Percentiles rank a stretch among this genome's conserved stretches.
Conservation (phyloP, 64 coral and sea anemone genomes). For the Actinia tenebrosa region DNA sequence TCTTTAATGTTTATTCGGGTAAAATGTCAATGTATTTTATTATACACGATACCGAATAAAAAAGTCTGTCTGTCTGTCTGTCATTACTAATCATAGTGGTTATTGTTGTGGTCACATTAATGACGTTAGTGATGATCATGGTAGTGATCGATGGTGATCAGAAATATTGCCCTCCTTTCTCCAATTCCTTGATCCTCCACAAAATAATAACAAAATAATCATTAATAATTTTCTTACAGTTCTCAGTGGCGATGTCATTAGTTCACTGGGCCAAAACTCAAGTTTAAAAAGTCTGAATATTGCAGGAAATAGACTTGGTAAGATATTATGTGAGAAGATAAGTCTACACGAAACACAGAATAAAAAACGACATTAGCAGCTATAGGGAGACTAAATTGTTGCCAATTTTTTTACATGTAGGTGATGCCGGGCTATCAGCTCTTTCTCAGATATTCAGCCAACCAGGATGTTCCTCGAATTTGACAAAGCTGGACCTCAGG, state of each 20-base stretch:
- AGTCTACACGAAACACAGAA: too few relatives aligned
- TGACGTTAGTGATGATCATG: neutral
- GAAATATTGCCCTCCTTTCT: too few relatives aligned
- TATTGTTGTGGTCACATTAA: too few relatives aligned
- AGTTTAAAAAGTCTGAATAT: conserved; percentile 37
- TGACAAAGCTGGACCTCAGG: conserved; percentile 58
- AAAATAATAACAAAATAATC: neutral
- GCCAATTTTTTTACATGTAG: neutral
- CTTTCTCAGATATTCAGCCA: conserved; percentile 48
- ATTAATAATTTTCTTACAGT: conserved; percentile 1
- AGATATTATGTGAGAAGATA: neutral
- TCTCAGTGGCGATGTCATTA: conserved; percentile 32
- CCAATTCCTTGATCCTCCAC: too few relatives aligned
- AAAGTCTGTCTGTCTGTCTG: too few relatives aligned
- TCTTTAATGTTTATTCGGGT: too few relatives aligned
- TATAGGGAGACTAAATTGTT: neutral
- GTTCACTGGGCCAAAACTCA: conserved; percentile 30
- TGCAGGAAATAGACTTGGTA: conserved; percentile 41
- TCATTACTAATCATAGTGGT: too few relatives aligned
- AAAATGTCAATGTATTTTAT: too few relatives aligned
- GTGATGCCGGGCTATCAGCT: conserved; percentile 36
- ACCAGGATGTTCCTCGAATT: conserved; percentile 11
- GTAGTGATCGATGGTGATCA: too few relatives aligned
- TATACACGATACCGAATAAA: too few relatives aligned
- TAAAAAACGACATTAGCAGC: neutral